Evolutionary conservation across 2,113 vertebrate species (phyloP), one percentile per base, ranked within the genome.

Genomic region (Camelus bactrianus): DNA sequence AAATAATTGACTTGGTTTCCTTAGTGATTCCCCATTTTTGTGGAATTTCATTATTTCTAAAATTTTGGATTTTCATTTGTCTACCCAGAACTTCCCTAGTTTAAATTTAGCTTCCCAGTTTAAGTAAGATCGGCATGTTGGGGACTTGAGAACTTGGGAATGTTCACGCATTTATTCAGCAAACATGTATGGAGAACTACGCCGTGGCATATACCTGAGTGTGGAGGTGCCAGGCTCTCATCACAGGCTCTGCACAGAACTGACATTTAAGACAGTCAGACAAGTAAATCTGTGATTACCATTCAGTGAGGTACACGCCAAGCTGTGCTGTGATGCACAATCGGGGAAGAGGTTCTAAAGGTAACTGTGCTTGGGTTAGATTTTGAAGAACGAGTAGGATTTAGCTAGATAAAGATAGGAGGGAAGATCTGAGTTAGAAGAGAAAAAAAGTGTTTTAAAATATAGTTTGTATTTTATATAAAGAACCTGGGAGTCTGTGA

Each of bases 1-100:
- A 97, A 97, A 96, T 83, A 96, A 94, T 95, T 77, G 60, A 94
- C 87, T 96, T 83, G 35, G 89, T 93, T 93, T 89, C 86, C 69
- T 96, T 83, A 64, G 88, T 86, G 84, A 75, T 46, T 95, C 50
- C 83, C 50, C 42, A 67, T 88, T 95, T 94, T 91, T 94, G 60
- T 91, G 50, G 58, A 93, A 84, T 92, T 95, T 95, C 65, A 67
- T 96, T 95, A 72, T 93, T 91, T 94, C 35, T 94, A 46, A 93
- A 95, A 91, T 83, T 83, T 6, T 62, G 22, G 54, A 46, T 90
- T 95, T 94, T 42, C 62, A 26, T 97, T 89, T 95, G 42, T 86
- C 86, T 93, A 46, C n/a, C 24, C 70, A 96, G 69, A 94, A 70
- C 26, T 82, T 93, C 69, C 67, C 46, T 89, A 3, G 19, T 58